Conservation (phyloP, 2,888 invertebrate genomes). For the Glyphotaelius pellucidus region DNA sequence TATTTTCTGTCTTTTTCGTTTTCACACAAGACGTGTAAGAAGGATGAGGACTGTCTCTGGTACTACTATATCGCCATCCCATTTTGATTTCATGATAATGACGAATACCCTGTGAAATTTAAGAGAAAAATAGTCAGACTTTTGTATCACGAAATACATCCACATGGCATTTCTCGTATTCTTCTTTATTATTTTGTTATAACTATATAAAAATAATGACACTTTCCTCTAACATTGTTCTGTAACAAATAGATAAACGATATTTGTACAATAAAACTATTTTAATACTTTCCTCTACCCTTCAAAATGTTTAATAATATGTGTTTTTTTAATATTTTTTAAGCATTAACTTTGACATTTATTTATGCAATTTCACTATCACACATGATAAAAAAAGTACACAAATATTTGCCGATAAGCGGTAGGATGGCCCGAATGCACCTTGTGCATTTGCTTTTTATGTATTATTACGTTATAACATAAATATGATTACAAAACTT, state of each 20-base stretch:
- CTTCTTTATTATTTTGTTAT: no score
- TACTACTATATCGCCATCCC: no score
- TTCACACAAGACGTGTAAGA: no score
- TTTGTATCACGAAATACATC: no score
- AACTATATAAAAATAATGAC: no score
- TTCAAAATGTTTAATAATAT: background rate
- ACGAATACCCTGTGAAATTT: no score
- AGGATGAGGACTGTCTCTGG: no score
- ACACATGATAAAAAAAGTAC: constrained; percentile 19
- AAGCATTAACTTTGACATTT: constrained; percentile 19
- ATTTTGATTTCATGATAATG: no score
- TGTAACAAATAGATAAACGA: background rate
- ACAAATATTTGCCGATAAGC: constrained; percentile 25
- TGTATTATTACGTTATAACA: background rate
- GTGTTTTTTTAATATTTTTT: background rate
- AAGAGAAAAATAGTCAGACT: no score
- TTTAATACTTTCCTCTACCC: background rate
- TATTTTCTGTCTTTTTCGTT: no score
- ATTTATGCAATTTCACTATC: constrained; percentile 44
- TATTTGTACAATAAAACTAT: background rate
- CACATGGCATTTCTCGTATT: no score
- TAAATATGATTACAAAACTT: background rate
- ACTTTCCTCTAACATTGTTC: background rate
- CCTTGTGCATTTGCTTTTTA: background rate
- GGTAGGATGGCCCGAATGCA: constrained; percentile 15